Percentiles rank a stretch among this genome's conserved stretches.
Evolutionary conservation across 2,797 vertebrate species (phyloP).

Genomic region (Aeoliscus strigatus): DNA sequence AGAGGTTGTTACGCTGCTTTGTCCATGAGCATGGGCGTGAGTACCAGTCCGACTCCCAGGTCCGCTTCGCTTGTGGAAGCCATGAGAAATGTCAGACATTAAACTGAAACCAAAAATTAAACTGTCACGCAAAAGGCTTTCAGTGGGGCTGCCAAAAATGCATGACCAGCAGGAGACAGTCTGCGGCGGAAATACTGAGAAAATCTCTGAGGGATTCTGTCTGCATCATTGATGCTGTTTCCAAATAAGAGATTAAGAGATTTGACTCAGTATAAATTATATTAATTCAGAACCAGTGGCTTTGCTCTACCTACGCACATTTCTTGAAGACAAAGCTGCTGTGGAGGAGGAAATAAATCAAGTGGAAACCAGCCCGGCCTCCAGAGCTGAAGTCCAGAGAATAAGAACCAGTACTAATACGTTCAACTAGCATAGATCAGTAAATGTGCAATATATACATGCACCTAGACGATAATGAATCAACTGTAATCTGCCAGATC

Average conservation of each 20-base stretch:
- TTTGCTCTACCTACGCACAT: no score
- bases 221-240: conserved; percentile 12
- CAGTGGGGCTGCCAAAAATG: conserved; percentile 25
- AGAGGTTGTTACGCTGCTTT: conserved; percentile 4
- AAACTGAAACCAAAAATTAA: conserved; percentile 49
- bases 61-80: conserved; percentile 21
- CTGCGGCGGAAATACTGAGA: conserved; percentile 19
- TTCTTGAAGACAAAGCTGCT: conserved; percentile 11
- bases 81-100: conserved; percentile 35
- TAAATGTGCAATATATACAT: no score
- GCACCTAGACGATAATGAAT: no score
- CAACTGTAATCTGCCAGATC: no score
- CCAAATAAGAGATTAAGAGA: conserved; percentile 37
- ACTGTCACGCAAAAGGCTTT: conserved; percentile 32
- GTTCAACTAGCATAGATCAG: no score
- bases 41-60: conserved; percentile 2
- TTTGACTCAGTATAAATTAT: conserved; percentile 32
- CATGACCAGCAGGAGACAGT: conserved; percentile 20
- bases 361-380: no score
- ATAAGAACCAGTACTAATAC: no score
- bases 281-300: conserved; percentile 22
- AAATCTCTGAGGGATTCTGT: conserved; percentile 17
- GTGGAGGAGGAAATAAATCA: no score
- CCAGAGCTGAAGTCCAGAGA: no score
- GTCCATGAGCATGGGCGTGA: conserved; percentile 1